Conservation (phyloP, 2,888 invertebrate species). For the Dasypolia templi region DNA sequence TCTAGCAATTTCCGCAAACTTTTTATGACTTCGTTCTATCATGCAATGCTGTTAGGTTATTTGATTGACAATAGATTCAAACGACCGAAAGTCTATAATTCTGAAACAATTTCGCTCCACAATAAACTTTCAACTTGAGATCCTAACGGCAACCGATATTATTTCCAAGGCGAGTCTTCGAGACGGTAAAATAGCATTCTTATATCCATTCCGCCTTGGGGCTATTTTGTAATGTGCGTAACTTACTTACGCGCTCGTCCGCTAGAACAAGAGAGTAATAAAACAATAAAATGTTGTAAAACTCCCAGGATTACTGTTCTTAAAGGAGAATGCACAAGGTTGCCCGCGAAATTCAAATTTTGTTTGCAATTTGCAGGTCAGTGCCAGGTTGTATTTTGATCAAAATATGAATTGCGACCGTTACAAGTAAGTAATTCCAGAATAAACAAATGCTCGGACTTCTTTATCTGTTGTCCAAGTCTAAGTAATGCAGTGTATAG, state of each 20-base stretch:
- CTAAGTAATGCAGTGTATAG: slow-evolving; percentile 68
- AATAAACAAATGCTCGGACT: slow-evolving; percentile 65
- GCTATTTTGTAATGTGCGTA: slow-evolving; percentile 75
- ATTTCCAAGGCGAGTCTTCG: slow-evolving; percentile 77
- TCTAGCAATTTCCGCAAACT: slow-evolving; percentile 60
- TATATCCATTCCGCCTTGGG: slow-evolving; percentile 78
- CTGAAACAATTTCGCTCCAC: slow-evolving; percentile 75
- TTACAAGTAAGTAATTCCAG: too few species aligned
- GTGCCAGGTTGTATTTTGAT: too few species aligned
- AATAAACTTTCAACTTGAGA: slow-evolving; percentile 79
- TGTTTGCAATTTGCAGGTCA: too few species aligned
- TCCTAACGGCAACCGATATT: slow-evolving; percentile 80
- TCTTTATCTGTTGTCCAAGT: slow-evolving; percentile 62
- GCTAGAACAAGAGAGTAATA: slow-evolving; percentile 73
- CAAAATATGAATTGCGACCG: too few species aligned
- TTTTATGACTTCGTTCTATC: slow-evolving; percentile 49
- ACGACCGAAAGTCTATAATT: slow-evolving; percentile 71
- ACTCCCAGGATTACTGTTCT: slow-evolving; percentile 77
- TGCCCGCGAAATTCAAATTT: too few species aligned
- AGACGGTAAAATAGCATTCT: slow-evolving; percentile 84
- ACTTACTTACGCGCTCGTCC: slow-evolving; percentile 76
- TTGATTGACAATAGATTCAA: slow-evolving; percentile 73
- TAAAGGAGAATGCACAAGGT: too few species aligned
- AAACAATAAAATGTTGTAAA: slow-evolving; percentile 82
- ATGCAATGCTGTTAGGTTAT: slow-evolving; percentile 54